A percentile compares a stretch with the other conserved stretches of the same genome.
Conservation (phyloP, 2,888 invertebrate species). For the Lasioglossum vierecki region DNA sequence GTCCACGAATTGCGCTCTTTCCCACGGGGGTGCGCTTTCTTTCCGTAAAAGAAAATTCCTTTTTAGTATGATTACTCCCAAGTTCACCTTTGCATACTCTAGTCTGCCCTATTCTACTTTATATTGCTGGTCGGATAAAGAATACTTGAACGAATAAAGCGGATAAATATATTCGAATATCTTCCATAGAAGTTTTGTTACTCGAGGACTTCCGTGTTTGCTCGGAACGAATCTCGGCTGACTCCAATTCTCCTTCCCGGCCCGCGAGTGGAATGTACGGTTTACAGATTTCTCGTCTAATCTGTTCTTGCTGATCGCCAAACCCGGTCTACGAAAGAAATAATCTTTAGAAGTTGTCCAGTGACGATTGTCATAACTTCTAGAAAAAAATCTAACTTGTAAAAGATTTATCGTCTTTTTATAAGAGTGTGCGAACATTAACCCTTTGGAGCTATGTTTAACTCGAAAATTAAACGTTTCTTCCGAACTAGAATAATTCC, state of each 20-base stretch:
- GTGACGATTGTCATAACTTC: no score
- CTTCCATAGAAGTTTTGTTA: background rate
- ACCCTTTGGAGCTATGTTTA: no score
- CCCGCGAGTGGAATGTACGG: slow-evolving; percentile 49
- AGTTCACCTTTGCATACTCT: background rate
- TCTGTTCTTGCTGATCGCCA: slow-evolving; percentile 84
- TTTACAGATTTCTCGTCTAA: slow-evolving; percentile 80
- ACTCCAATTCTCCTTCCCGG: background rate
- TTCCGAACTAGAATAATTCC: no score
- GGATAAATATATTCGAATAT: background rate
- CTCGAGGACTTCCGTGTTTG: background rate
- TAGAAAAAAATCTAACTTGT: no score
- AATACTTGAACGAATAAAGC: background rate
- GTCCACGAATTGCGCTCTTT: background rate
- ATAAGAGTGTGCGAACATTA: no score
- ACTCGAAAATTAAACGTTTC: no score
- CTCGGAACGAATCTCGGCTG: background rate
- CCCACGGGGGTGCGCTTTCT: background rate
- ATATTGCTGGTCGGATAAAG: background rate
- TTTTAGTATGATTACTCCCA: background rate
- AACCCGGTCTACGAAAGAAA: slow-evolving; percentile 85
- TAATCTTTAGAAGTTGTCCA: background rate
- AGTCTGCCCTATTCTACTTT: background rate
- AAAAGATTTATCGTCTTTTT: no score
- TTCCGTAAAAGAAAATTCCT: background rate